Conservation (phyloP, 1,140 invertebrate species). For the Ridgeia piscesae region DNA sequence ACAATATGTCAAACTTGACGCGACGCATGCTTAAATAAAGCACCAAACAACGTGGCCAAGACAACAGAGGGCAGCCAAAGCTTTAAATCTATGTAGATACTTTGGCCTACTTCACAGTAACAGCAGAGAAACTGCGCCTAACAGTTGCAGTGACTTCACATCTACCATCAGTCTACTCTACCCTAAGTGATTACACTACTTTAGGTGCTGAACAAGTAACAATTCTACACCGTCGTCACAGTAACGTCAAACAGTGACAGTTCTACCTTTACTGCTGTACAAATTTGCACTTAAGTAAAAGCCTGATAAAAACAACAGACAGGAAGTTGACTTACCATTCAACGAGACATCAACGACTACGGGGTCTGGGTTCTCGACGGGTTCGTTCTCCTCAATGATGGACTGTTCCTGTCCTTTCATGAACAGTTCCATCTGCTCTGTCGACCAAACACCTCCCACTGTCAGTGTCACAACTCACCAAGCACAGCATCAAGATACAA, state of each 20-base stretch:
- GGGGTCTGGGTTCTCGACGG: constrained; percentile 55
- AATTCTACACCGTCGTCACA: no score
- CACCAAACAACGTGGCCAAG: not conserved
- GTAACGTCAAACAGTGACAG: not conserved
- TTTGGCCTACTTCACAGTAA: not conserved
- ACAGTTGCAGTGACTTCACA: not conserved
- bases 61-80: not conserved
- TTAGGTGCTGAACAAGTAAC: not conserved
- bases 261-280: not conserved
- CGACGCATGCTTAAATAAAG: not conserved
- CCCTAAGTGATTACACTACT: no score
- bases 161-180: no score
- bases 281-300: not conserved
- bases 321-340: not conserved
- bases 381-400: constrained; percentile 56
- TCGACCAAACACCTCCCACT: constrained; percentile 20
- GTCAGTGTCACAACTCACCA: no score
- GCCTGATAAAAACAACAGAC: not conserved
- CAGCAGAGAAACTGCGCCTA: not conserved
- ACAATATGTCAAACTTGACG: not conserved
- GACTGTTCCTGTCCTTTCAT: constrained; percentile 50
- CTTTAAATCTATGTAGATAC: not conserved
- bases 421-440: constrained; percentile 56
- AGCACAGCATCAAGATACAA: no score
- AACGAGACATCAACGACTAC: constrained; percentile 7